Percentiles rank a stretch among this genome's conserved stretches.
phyloP scores from a whole-genome alignment of 2,888 invertebrate species.

The Spisula solida region DNA sequence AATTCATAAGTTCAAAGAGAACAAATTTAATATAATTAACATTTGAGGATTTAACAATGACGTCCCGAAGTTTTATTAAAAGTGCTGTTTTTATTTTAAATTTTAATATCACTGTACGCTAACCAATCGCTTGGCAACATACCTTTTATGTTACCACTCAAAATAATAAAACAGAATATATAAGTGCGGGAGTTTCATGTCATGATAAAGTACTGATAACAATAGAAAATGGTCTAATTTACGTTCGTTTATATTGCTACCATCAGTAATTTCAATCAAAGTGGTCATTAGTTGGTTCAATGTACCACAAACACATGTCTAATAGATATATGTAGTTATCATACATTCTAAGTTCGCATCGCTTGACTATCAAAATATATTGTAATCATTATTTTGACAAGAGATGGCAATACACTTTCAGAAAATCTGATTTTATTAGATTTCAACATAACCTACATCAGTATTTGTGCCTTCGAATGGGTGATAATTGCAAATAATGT shows the following conservation, averaged over 20 bases:
- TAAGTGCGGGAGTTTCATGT: conserved; percentile 4
- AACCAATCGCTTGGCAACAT: not conserved
- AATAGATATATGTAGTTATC: not conserved
- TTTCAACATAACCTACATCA: conserved; percentile 14
- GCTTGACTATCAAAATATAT: conserved; percentile 10
- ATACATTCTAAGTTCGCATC: not conserved
- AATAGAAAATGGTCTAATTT: conserved; percentile 15
- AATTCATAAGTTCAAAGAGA: too few relatives aligned
- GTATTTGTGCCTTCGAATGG: conserved; percentile 16
- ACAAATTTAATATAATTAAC: too few relatives aligned
- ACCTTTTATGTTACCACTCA: not conserved
- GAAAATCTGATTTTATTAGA: conserved; percentile 30
- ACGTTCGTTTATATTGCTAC: not conserved
- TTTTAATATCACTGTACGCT: not conserved
- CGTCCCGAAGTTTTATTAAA: not conserved
- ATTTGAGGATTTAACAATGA: too few relatives aligned
- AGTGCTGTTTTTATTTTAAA: not conserved
- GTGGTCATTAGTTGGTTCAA: conserved; percentile 29
- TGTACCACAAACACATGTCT: conserved; percentile 30
- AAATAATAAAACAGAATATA: conserved; percentile 13
- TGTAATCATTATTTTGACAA: conserved; percentile 33
- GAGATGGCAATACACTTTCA: conserved; percentile 9
- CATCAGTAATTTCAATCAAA: conserved; percentile 22
- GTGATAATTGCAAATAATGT: conserved; percentile 31
- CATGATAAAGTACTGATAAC: conserved; percentile 2